Conservation (phyloP, 2,888 invertebrate species). For the Andrena chrysosceles region DNA sequence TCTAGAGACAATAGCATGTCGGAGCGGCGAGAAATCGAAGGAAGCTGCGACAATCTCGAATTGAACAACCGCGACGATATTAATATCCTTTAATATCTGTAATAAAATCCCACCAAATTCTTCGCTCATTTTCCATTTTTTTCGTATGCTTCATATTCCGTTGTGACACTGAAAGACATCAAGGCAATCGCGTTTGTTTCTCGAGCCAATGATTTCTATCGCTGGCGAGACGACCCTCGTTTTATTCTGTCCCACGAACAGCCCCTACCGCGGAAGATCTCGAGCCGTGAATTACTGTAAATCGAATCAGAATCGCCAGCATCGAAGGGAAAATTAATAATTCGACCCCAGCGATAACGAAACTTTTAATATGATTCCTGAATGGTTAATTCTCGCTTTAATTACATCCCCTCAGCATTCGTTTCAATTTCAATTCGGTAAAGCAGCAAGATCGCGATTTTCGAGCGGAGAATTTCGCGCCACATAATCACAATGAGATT, state of each 20-base stretch:
- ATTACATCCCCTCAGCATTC: neutral
- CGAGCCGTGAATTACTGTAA: constrained; percentile 16
- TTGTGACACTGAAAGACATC: neutral
- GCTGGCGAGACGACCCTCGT: constrained; percentile 10
- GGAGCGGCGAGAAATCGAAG: constrained; percentile 5
- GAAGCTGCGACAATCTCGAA: constrained; percentile 9
- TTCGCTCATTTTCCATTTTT: neutral
- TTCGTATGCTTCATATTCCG: neutral
- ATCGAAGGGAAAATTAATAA: constrained; percentile 9
- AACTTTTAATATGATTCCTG: neutral
- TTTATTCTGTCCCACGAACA: constrained; percentile 30
- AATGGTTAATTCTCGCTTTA: constrained; percentile 4
- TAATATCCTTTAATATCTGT: neutral
- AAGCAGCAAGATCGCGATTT: neutral
- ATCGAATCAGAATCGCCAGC: neutral
- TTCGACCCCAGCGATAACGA: constrained; percentile 9
- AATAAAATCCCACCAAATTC: constrained; percentile 5
- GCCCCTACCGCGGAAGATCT: neutral
- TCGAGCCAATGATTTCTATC: neutral
- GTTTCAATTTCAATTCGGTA: neutral
- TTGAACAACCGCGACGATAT: neutral
- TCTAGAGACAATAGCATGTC: constrained; percentile 73
- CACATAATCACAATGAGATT: neutral
- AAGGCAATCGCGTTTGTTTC: neutral
- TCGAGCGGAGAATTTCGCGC: constrained; percentile 11